A percentile compares a stretch with the other conserved stretches of the same genome.
Evolutionary conservation across 2,888 invertebrate species (phyloP).

Genomic region (Drosophila parthenogenetica): DNA sequence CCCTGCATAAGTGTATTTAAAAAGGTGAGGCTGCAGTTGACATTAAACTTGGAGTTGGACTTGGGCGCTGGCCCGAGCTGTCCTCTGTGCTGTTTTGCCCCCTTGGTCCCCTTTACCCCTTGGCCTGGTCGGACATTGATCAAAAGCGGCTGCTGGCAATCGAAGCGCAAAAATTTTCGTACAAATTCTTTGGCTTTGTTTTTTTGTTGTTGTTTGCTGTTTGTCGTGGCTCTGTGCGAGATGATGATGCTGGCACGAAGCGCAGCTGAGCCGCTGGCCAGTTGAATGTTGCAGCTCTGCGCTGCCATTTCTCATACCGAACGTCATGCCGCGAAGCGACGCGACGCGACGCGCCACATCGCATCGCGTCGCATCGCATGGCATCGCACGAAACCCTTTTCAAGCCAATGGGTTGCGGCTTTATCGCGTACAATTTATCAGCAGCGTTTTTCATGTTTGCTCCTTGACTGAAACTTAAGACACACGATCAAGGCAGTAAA

Average conservation of each 20-base stretch:
- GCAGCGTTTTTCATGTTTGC: constrained; percentile 76
- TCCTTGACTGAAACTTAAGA: constrained; percentile 70
- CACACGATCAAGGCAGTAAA: constrained; percentile 56
- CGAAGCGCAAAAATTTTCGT: constrained; percentile 80
- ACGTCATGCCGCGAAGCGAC: constrained; percentile 27
- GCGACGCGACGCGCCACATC: constrained; percentile 4
- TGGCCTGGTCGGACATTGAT: constrained; percentile 67
- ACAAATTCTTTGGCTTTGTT: constrained; percentile 75
- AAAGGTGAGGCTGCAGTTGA: constrained; percentile 71
- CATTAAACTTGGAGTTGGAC: constrained; percentile 62
- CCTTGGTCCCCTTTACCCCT: not conserved
- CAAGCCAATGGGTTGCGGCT: constrained; percentile 62
- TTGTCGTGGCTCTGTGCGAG: constrained; percentile 22
- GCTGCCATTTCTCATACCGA: constrained; percentile 68
- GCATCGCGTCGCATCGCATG: constrained; percentile 14
- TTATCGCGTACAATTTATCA: constrained; percentile 81
- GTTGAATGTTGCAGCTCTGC: constrained; percentile 39
- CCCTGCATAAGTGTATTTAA: constrained; percentile 5
- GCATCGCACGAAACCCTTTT: constrained; percentile 69
- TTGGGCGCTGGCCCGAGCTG: not conserved
- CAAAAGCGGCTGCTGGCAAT: constrained; percentile 70
- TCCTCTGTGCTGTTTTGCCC: not conserved
- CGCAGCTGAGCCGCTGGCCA: constrained; percentile 53
- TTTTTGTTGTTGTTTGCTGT: constrained; percentile 18
- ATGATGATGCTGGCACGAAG: constrained; percentile 54